Evolutionary conservation across 1,140 invertebrate species (phyloP).

Genomic region (Dermatophagoides farinae): DNA sequence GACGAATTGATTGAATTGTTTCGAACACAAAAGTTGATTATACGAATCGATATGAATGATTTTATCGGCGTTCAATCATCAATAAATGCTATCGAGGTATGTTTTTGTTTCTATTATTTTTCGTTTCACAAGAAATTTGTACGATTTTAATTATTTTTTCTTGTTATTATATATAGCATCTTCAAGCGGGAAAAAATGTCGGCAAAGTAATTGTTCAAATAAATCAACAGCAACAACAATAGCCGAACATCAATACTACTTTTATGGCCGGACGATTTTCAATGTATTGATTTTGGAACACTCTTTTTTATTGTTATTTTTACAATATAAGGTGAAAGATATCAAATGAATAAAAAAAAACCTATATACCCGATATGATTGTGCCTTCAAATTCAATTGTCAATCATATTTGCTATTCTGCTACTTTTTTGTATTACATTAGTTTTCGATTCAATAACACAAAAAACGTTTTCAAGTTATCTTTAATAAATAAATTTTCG

Average conservation of each 20-base stretch:
- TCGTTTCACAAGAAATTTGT: neutral
- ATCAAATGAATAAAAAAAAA: no score
- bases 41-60: neutral
- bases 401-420: no score
- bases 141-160: neutral
- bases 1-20: conserved; percentile 3
- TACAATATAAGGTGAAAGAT: no score
- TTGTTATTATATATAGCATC: conserved; percentile 2
- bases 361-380: no score
- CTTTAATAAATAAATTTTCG: neutral
- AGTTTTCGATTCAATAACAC: neutral
- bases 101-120: neutral
- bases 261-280: no score
- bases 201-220: conserved; percentile 8
- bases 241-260: neutral
- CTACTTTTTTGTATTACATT: neutral
- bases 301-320: no score
- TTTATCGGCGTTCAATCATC: neutral
- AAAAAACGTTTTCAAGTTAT: neutral
- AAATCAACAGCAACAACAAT: neutral
- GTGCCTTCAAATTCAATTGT: no score
- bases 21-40: neutral
- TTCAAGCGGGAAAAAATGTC: conserved; percentile 4
- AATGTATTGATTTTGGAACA: no score
- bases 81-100: conserved; percentile 3